Base-by-base conservation (phyloP, 2,797 vertebrate genomes). In the Pogoniulus pusillus region DNA sequence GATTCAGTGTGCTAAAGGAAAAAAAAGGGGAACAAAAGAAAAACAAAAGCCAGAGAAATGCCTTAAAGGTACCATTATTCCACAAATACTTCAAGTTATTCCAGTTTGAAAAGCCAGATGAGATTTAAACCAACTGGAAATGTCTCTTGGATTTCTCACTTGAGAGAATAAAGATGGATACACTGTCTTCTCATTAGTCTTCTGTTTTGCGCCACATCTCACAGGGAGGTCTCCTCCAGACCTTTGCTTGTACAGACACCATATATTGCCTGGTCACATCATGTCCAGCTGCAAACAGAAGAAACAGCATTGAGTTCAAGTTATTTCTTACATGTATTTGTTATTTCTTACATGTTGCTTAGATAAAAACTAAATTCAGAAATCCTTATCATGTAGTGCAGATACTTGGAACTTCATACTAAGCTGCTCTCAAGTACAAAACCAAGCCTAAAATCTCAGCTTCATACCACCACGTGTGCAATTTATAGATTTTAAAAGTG, bases 281-380 rank as follows among this genome's bases (percentile, higher is more conserved):
- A 99, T 98, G 97, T 99, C 98, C 97, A 99, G 97, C 99, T 99
- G 97, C 71, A 98, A 95, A 97, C 4, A 92, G 96, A 96, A 96
- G 95, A 45, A 95, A 91, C 8, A 69, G 9, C 12, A 82, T 2
- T 49, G 26, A 58, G 69, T 84, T 70, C 9, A 90, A 71, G 37
- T 27, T 75, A 57, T 54, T 71, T 71, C 10, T 49, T 75, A 58
- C 3, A 3, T 14, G 10, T 30, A 34, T 60, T 87, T 47, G 35
- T 29, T 77, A 59, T 54, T 73, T 73, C 10, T 49, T 75, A 55
- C 3, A 3, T 17, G 10, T 30, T 49, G 34, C 58, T 87, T 14
- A 49, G 47, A 24, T 49, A 49, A 24, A 59, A 85, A 92, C 62
- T 19, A 39, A 65, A 76, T 63, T 32, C 16, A 26, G 37, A 95